phyloP scores from a whole-genome alignment of 2,888 invertebrate species.

The Drosophila testacea region DNA sequence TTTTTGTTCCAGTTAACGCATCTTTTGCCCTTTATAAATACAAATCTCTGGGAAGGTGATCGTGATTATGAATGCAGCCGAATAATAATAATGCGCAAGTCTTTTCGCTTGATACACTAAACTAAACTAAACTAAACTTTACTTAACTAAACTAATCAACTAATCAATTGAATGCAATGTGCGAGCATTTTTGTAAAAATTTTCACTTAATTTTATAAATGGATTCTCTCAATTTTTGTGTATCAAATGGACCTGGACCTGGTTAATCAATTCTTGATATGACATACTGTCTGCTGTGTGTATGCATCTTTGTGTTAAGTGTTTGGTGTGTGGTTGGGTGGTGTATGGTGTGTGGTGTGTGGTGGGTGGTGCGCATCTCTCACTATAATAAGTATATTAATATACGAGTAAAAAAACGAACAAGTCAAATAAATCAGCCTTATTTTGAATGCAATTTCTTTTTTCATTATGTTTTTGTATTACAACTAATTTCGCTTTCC shows the following conservation, averaged over 20 bases:
- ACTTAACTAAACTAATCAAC: conserved; percentile 15
- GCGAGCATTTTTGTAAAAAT: conserved; percentile 55
- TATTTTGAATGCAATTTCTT: conserved; percentile 74
- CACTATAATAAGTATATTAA: conserved; percentile 43
- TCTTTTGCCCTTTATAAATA: conserved; percentile 15
- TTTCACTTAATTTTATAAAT: conserved; percentile 59
- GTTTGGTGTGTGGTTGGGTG: conserved; percentile 18
- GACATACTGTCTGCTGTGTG: conserved; percentile 34
- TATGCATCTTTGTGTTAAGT: conserved; percentile 28
- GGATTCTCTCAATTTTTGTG: conserved; percentile 11
- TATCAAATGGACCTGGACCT: conserved; percentile 39
- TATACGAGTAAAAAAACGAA: conserved; percentile 68
- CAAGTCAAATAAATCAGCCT: conserved; percentile 79
- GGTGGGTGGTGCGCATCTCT: conserved; percentile 17
- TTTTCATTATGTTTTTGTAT: conserved; percentile 14
- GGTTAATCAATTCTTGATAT: conserved; percentile 63
- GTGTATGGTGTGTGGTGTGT: conserved; percentile 11
- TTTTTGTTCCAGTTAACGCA: background rate
- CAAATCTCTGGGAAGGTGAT: conserved; percentile 17
- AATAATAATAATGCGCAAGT: conserved; percentile 63
- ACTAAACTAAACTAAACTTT: conserved; percentile 33
- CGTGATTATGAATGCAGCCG: conserved; percentile 46
- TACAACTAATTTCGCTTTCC: conserved; percentile 70
- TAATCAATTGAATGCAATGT: conserved; percentile 52
- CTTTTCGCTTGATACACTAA: conserved; percentile 65